A percentile compares a stretch with the other conserved stretches of the same genome.
These are phyloP conservation scores for Heliconius charithonia DNA, from an alignment of 2,888 invertebrate genomes.

Conservation along the genomic window DNA sequence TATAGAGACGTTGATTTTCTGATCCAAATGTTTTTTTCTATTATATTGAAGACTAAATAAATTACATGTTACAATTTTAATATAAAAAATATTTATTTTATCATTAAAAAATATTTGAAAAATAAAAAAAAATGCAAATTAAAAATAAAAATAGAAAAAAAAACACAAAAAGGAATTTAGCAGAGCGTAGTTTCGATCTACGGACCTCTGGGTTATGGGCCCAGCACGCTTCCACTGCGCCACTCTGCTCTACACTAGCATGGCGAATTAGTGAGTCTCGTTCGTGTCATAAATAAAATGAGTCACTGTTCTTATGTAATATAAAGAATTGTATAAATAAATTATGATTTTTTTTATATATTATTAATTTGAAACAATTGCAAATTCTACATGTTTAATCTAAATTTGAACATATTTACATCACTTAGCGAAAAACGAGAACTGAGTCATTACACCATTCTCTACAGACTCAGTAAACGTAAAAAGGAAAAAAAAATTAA, in stretches of 20 bases:
- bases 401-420: too few species aligned
- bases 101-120: neutral
- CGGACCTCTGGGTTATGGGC: constrained; percentile 96
- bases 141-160: constrained; percentile 37
- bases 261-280: neutral
- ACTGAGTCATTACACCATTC: too few species aligned
- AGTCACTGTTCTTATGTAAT: neutral
- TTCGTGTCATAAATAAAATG: neutral
- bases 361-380: too few species aligned
- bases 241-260: constrained; percentile 85
- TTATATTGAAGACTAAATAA: too few species aligned
- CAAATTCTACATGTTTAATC: too few species aligned
- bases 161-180: constrained; percentile 71
- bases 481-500: too few species aligned
- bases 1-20: neutral
- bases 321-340: too few species aligned
- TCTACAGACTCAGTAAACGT: too few species aligned
- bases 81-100: neutral
- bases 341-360: too few species aligned
- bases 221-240: constrained; percentile 93
- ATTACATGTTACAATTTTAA: neutral
- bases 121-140: neutral
- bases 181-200: constrained; percentile 95
- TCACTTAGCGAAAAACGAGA: too few species aligned
- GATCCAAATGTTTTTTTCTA: too few species aligned